These are phyloP conservation scores for Oreocharis arfaki DNA, from an alignment of 2,113 vertebrate species.

Conservation along the genomic window DNA sequence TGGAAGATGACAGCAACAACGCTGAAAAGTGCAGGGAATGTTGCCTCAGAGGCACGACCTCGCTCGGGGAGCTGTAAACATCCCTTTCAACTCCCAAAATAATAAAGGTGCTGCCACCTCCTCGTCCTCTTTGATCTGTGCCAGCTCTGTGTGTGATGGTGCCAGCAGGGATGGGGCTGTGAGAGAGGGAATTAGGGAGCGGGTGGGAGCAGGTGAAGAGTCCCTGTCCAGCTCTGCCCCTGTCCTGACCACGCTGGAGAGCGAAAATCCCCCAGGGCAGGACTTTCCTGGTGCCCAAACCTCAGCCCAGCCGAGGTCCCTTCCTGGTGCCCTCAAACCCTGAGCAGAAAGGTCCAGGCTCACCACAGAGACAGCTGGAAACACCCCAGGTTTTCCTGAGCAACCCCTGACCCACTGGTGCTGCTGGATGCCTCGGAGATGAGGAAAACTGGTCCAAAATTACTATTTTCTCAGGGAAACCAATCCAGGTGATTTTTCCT, in stretches of 20 bases:
- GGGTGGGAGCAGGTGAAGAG: not conserved
- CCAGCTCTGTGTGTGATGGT: not conserved
- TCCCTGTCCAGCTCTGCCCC: not conserved
- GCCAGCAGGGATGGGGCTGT: not conserved
- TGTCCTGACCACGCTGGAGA: not conserved
- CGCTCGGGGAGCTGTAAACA: not conserved
- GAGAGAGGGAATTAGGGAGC: not conserved
- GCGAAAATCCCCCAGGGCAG: too few species aligned
- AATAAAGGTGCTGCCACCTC: not conserved
- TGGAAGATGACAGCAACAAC: not conserved
- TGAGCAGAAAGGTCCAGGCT: not conserved
- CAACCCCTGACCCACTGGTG: not conserved
- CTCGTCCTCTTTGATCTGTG: constrained; percentile 9
- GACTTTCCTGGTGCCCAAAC: rapidly evolving
- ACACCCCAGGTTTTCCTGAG: not conserved
- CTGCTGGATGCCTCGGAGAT: not conserved
- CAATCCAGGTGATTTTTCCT: not conserved
- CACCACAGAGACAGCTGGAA: not conserved
- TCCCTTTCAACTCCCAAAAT: constrained; percentile 6
- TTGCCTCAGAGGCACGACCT: not conserved
- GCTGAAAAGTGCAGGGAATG: not conserved
- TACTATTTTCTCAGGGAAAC: not conserved
- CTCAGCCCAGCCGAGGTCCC: not conserved
- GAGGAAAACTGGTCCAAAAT: not conserved
- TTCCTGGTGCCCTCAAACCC: too few species aligned